Evolutionary conservation across 1,140 invertebrate genomes (phyloP), one percentile per base, ranked within the genome.

Genomic region (Pachypeltis micranthus): DNA sequence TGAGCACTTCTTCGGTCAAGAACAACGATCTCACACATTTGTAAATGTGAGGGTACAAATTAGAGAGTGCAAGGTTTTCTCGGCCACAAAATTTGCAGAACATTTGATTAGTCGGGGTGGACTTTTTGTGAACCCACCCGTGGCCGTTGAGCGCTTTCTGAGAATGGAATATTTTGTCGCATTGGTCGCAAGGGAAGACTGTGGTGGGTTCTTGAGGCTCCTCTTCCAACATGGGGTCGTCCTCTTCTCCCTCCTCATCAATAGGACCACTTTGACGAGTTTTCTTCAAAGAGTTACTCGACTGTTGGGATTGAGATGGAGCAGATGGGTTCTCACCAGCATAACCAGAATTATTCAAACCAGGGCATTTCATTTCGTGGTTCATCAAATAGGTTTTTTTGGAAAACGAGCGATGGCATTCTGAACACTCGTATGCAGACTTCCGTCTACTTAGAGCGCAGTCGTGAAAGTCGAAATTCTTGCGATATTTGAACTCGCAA

Each of bases 341-440:
- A 39, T 10, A 39, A 51, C 47, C 47, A 4, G 7, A 10, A 10
- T 10, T 21, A 21, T 3, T 10, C 7, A 10, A 10, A 34, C 25
- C 16, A 29, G 57, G 26, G 24, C 57, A 59, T 31, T 59, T 59
- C 57, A 31, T 19, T 59, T 59, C 57, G 29, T 59, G 57, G 27
- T 59, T 59, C 16, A 31, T 31, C 26, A 59, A 34, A 25, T 59
- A 59, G n/a, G 26, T 23, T 59, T 59, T 59, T 2, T 31, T 28
- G n/a, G 57, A 29, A 31, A 59, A 59, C 12, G 57, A 29, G 7
- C 57, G 26, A 2, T n/a, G 29, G 28, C 57, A 59, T 31, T 59
- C 29, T 3, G 29, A n/a, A 31, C 57, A 59, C 27, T 59, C 29
- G 28, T 59, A 59, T 4, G 26, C n/a, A 23, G n/a, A 19, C n/a